Evolutionary conservation across 2,888 invertebrate species (phyloP).

Genomic region (Halocaridina rubra): DNA sequence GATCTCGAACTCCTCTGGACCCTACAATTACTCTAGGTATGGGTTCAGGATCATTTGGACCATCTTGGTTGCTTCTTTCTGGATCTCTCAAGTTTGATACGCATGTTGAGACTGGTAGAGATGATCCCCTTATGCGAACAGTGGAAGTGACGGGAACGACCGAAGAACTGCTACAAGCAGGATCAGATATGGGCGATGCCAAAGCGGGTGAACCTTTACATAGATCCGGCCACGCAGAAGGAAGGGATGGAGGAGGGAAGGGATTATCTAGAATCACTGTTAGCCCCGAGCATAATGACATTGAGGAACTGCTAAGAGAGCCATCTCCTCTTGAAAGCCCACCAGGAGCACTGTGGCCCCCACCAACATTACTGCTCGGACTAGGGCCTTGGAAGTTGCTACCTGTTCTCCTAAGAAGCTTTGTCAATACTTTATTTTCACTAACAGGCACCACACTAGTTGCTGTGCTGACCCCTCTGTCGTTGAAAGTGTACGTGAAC

Average conservation of each 20-base stretch:
- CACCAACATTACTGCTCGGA: neutral
- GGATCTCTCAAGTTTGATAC: slow-evolving; percentile 2
- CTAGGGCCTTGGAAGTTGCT: slow-evolving; percentile 19
- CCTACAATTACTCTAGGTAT: slow-evolving; percentile 34
- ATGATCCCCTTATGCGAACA: slow-evolving; percentile 11
- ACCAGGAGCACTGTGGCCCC: neutral
- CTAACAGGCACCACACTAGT: slow-evolving; percentile 28
- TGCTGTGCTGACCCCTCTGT: slow-evolving; percentile 74
- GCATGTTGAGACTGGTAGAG: slow-evolving; percentile 22
- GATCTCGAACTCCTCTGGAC: slow-evolving; percentile 20
- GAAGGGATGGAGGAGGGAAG: slow-evolving; percentile 48
- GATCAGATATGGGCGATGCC: slow-evolving; percentile 30
- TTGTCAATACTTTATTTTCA: slow-evolving; percentile 17
- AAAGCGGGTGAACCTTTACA: slow-evolving; percentile 27
- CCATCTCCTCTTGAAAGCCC: slow-evolving; percentile 31
- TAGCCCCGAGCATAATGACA: slow-evolving; percentile 67
- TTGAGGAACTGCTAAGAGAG: slow-evolving; percentile 64
- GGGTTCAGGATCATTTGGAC: slow-evolving; percentile 23
- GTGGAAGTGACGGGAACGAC: slow-evolving; percentile 2
- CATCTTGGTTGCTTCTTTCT: slow-evolving; percentile 32
- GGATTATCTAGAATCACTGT: slow-evolving; percentile 69
- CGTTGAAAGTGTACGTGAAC: slow-evolving; percentile 88
- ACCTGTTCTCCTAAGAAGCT: slow-evolving; percentile 28
- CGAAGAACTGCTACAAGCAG: slow-evolving; percentile 6
- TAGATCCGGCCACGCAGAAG: slow-evolving; percentile 37